Base-by-base conservation (phyloP, 2,888 invertebrate genomes). In the Eupithecia insigniata region DNA sequence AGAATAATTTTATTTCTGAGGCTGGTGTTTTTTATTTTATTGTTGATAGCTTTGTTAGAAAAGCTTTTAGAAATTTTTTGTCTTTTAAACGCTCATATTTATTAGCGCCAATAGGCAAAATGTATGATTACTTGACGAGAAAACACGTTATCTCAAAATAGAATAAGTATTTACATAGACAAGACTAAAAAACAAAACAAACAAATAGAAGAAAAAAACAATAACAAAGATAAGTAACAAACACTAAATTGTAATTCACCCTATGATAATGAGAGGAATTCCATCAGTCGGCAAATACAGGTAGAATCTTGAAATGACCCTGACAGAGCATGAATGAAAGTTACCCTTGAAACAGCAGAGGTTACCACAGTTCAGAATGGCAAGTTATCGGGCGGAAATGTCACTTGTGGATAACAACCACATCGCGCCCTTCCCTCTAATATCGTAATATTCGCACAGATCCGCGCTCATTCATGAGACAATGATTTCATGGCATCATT, bases 301-400 rank as follows among this genome's bases (percentile, higher is more conserved):
- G 36, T 39, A 64, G 60, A 60, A 34, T 64, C 34, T 64, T 36
- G 36, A 34, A n/a, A 5, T 58, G 58, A 58, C 67, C 34, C 43
- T 60, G 66, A 51, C 64, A 61, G 61, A 70, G 73, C 70, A 70
- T 74, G 74, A 74, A 71, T 71, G 66, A 74, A 71, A 71, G 60
- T 60, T 70, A 66, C 46, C 74, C 74, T 74, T 74, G 74, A 74
- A 67, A 71, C 69, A 60, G n/a, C 64, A 39, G 69, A 74, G 74
- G 74, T 74, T 71, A 74, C 74, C 71, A 51, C 69, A 72, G 74
- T 74, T 74, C 74, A 71, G 81, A 73, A 28, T 58, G 69, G 68
- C 73, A 60, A 87, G 84, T 87, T 90, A 91, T 91, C 90, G 84
- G 83, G 81, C 92, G 93, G 92, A 93, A 88, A 89, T 88, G 87